A percentile compares a stretch with the other conserved stretches of the same genome.
Evolutionary conservation across 2,113 vertebrate genomes (phyloP).

Genomic region (Otocyon megalotis): DNA sequence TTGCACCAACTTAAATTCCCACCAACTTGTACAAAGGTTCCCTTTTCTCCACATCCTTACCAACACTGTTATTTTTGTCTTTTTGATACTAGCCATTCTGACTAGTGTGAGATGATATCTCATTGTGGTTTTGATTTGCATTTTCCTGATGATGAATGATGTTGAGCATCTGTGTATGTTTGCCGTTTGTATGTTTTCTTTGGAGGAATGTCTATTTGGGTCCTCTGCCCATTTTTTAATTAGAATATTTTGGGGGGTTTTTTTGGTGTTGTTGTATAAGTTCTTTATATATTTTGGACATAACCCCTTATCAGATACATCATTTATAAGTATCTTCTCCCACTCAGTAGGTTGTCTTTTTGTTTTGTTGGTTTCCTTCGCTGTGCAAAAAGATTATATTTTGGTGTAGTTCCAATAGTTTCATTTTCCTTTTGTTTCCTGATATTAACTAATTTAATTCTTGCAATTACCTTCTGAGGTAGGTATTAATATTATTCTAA

Average conservation of each 20-base stretch:
- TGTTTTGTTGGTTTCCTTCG: background rate
- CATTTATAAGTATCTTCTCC: background rate
- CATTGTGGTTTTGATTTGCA: background rate
- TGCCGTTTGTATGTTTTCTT: background rate
- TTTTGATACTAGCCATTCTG: background rate
- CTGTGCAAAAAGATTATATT: background rate
- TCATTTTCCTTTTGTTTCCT: background rate
- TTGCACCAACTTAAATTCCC: background rate
- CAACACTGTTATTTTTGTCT: background rate
- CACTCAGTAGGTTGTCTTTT: background rate
- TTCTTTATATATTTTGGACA: background rate
- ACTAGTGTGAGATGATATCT: background rate
- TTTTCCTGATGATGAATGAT: background rate
- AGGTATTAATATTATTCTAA: background rate
- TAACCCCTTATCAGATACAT: background rate
- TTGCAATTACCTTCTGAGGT: background rate
- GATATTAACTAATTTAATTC: constrained; percentile 12
- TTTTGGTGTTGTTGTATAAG: background rate
- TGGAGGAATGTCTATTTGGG: background rate
- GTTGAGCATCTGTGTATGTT: background rate
- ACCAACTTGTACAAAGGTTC: background rate
- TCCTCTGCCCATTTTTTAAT: background rate
- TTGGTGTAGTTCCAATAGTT: background rate
- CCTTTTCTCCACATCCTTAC: background rate
- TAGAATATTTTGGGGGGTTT: background rate